phyloP scores from a whole-genome alignment of 2,113 vertebrate genomes.

The Micronycteris hirsuta region DNA sequence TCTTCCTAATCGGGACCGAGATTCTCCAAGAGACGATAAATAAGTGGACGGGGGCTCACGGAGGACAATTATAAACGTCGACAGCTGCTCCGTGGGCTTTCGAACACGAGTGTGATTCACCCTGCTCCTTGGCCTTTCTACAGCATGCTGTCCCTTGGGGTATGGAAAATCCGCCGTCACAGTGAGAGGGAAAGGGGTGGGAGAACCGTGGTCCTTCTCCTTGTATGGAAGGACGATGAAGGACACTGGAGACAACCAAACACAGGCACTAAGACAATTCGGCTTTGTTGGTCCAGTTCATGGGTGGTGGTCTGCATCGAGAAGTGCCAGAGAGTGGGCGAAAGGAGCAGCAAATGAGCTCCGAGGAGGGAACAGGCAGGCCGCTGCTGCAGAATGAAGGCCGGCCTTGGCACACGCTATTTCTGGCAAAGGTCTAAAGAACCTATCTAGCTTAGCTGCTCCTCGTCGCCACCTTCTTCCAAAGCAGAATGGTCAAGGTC shows the following conservation, averaged over 20 bases:
- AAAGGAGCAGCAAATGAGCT: not conserved
- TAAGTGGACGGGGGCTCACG: not conserved
- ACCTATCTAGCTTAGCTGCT: not conserved
- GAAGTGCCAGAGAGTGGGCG: not conserved
- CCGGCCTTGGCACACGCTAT: not conserved
- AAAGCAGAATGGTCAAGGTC: not conserved
- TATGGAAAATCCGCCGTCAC: not conserved
- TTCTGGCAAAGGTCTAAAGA: constrained; percentile 5
- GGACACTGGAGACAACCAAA: not conserved
- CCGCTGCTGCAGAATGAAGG: not conserved
- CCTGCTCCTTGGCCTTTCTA: not conserved
- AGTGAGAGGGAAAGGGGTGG: not conserved
- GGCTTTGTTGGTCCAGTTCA: not conserved
- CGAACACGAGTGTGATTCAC: not conserved
- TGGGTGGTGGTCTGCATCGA: not conserved
- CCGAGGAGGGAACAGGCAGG: not conserved
- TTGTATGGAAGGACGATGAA: not conserved
- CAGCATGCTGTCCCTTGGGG: not conserved
- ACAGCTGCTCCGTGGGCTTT: constrained; percentile 6
- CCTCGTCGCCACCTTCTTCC: not conserved
- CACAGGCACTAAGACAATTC: not conserved
- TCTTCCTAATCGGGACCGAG: not conserved
- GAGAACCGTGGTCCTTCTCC: not conserved
- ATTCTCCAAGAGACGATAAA: not conserved
- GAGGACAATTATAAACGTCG: not conserved